A percentile compares a stretch with the other conserved stretches of the same genome.
Conservation (phyloP, 2,888 invertebrate genomes). For the Scaptomyza tumidula region DNA sequence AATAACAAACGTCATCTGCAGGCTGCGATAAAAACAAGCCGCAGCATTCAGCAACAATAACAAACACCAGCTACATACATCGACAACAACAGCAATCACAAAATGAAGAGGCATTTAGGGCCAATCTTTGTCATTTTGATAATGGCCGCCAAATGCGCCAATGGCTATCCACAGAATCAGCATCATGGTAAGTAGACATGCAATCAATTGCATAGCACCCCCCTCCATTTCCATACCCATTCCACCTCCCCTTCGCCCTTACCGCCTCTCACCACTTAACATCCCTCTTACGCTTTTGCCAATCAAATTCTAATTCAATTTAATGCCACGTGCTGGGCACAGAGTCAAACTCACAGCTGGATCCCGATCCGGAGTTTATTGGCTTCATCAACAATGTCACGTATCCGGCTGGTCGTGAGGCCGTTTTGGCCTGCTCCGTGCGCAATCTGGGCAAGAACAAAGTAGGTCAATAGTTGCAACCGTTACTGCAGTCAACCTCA, state of each 20-base stretch:
- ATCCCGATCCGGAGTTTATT: conserved; percentile 84
- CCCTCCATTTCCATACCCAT: no score
- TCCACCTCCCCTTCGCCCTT: neutral
- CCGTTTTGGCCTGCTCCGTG: conserved; percentile 84
- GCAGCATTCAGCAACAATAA: conserved; percentile 17
- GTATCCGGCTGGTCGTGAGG: conserved; percentile 85
- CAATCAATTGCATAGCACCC: conserved; percentile 28
- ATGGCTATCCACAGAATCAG: conserved; percentile 79
- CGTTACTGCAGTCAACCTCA: neutral
- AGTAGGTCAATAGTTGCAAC: conserved; percentile 62
- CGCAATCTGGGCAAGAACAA: conserved; percentile 84
- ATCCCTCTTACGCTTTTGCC: neutral
- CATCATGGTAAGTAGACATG: conserved; percentile 80
- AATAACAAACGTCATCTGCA: conserved; percentile 62
- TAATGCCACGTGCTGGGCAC: conserved; percentile 55
- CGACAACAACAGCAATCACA: conserved; percentile 40
- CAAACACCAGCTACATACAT: conserved; percentile 5
- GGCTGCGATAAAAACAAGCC: conserved; percentile 41
- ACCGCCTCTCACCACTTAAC: neutral
- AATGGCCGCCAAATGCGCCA: conserved; percentile 79
- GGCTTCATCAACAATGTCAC: conserved; percentile 84
- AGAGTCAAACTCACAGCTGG: conserved; percentile 82
- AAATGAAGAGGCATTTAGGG: conserved; percentile 74
- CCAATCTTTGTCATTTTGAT: conserved; percentile 77
- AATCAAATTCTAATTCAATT: conserved; percentile 55